Evolutionary conservation across 64 coral and sea anemone species (phyloP), one percentile per base, ranked within the genome.

Genomic region (Trachythela sp.): DNA sequence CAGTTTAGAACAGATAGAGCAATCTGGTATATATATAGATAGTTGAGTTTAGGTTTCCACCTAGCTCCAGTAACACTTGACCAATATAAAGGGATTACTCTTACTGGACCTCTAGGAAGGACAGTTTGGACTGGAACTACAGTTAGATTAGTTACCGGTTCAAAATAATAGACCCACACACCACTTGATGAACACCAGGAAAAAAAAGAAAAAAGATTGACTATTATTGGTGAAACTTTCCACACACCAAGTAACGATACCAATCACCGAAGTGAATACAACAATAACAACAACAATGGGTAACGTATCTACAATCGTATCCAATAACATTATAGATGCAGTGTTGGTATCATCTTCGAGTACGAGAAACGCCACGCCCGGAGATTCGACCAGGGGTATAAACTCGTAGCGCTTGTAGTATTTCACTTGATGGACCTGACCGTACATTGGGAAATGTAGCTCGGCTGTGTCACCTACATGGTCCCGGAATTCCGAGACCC

Each of bases 331-430:
- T 20, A 90, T 85, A 10, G 95, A 93, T 0, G 95, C 92, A 24
- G 88, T 88, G 7, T 92, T 89, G 14, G 92, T 91, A 58, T 89
- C 85, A 7, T 89, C 91, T 29, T 92, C 84, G n/a, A 94, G 93
- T 49, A 97, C 95, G 64, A 97, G 92, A 54, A 97, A 97, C 31
- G 90, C 93, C 10, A 97, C 90, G 2, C 95, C 95, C 31, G 95
- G 93, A 2, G 95, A 97, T 54, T 85, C 85, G 85, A 97, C 87
- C 7, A 97, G 89, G 0, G 95, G 93, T 38, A 94, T 86, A 80
- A 89, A 97, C 88, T 91, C 92, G 50, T 87, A 89, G 9, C 41
- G 67, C 48, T 85, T 97, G 54, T 94, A 89, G 48, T 89, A 97
- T 14, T 54, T 59, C 1, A 87, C 80, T 83, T 97, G 90, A 15